Evolutionary conservation across 1,140 invertebrate genomes (phyloP), one percentile per base, ranked within the genome.

Genomic region (Euschistus heros): DNA sequence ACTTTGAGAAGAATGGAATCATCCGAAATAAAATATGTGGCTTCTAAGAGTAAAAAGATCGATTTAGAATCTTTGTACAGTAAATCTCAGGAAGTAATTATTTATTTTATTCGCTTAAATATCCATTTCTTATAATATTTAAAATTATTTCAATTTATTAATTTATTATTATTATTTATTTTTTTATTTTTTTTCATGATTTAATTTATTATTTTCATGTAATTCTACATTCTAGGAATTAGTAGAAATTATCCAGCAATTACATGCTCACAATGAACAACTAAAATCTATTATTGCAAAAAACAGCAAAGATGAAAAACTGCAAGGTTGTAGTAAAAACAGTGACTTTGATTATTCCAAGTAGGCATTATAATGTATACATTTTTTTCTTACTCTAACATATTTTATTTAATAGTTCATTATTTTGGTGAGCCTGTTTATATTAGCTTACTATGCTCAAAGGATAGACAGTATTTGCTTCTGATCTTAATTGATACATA

Each of bases 281-380:
- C 46, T 68, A 13, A 64, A 44, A 37, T 62, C 62, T 60, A 65
- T 68, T 20, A 68, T 68, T 15, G 50, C 60, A 6, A 68, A 68
- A 52, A 37, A 44, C 14, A 18, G 7, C 44, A 5, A n/a, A 15
- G 22, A 37, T 10, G 47, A 73, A 71, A 80, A 73, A 69, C 70
- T 74, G 10, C 22, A 57, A 15, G 14, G 10, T 18, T 1, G 2
- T 10, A 27, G 54, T 2, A 57, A 57, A 20, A 18, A 4, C 15
- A 57, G 15, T 24, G 54, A 57, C 26, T 84, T 84, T 74, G 78
- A 85, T 74, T 85, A 83, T 74, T 71, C 74, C n/a, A 82, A 78
- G 83, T 86, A 75, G 73, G 74, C 67, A 4, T 10, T n/a, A 50
- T 17, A 4, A 8, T 18, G 5, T 50, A n/a, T 22, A 5, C 46